Percentiles rank a stretch among this genome's conserved stretches.
phyloP scores from a whole-genome alignment of 2,113 vertebrate species.

The Hipposideros armiger region DNA sequence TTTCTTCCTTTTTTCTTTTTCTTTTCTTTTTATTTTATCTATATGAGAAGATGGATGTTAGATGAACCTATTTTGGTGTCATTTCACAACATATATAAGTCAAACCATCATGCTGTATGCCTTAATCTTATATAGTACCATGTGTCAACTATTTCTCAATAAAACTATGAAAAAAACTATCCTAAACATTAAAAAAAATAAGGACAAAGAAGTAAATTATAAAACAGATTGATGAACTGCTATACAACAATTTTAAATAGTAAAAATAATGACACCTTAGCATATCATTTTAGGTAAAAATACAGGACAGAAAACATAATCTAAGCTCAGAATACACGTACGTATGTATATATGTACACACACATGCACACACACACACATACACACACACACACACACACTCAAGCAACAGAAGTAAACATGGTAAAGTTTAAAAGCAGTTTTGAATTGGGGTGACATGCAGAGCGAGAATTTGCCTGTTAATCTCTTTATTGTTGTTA shows the following conservation, averaged over 20 bases:
- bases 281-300: background rate
- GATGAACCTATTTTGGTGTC: background rate
- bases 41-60: background rate
- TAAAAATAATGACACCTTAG: background rate
- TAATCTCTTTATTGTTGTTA: background rate
- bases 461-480: background rate
- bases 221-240: background rate
- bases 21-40: background rate
- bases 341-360: background rate
- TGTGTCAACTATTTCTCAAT: background rate
- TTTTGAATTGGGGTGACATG: background rate
- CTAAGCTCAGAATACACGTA: background rate
- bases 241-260: conserved; percentile 16
- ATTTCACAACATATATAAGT: background rate
- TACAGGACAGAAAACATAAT: background rate
- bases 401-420: background rate
- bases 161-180: background rate
- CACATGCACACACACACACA: too few relatives aligned
- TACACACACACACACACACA: background rate
- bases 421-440: background rate
- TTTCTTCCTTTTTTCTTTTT: background rate
- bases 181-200: background rate
- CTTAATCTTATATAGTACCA: background rate
- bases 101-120: background rate
- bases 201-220: background rate